Conservation (phyloP, 2,888 invertebrate genomes). For the Tanypteryx hageni region DNA sequence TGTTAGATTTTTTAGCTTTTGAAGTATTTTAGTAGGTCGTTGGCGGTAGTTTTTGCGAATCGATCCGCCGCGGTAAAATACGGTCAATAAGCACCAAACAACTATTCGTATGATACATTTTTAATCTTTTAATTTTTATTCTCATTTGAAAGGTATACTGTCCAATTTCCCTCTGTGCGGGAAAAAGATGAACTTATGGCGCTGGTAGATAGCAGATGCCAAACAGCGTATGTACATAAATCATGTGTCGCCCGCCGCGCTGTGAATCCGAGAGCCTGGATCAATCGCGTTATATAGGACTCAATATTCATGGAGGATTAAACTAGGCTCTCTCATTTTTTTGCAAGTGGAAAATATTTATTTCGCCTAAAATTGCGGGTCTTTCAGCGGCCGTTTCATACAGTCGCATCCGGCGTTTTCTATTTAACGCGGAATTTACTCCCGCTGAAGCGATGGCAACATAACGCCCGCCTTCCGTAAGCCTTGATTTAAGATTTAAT, state of each 20-base stretch:
- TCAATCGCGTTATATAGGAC: not conserved
- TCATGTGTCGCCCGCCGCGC: not conserved
- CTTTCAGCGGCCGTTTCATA: not conserved
- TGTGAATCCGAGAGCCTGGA: not conserved
- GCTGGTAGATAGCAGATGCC: not conserved
- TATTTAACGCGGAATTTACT: conserved; percentile 16
- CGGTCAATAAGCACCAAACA: not conserved
- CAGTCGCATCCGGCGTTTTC: conserved; percentile 11
- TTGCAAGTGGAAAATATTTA: not conserved
- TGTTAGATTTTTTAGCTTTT: not conserved
- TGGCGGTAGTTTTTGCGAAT: not conserved
- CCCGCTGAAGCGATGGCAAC: not conserved
- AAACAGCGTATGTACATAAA: not conserved
- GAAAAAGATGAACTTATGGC: not conserved
- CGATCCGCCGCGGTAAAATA: not conserved
- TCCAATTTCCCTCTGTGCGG: not conserved
- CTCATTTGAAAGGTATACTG: not conserved
- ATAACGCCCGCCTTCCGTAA: not conserved
- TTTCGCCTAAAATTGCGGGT: not conserved
- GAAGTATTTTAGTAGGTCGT: not conserved
- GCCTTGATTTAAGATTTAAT: conserved; percentile 18
- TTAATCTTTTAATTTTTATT: not conserved
- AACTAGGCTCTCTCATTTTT: not conserved
- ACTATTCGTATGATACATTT: not conserved
- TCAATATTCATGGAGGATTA: not conserved